phyloP scores from a whole-genome alignment of 2,113 vertebrate genomes.

The Nannospalax galili region DNA sequence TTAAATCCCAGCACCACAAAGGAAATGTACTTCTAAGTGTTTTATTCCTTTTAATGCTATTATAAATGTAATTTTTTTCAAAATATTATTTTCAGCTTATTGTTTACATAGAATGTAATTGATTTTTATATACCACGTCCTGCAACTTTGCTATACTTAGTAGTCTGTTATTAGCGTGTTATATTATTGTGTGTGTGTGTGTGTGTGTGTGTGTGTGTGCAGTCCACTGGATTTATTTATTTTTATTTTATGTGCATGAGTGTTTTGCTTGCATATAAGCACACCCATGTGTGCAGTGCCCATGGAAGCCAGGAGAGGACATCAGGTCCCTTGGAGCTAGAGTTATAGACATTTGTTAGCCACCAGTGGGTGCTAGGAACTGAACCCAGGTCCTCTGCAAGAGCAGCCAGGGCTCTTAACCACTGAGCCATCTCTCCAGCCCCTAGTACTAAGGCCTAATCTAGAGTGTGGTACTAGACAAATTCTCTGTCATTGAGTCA shows the following conservation, averaged over 20 bases:
- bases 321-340: too few species aligned
- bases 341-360: too few species aligned
- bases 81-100: not conserved
- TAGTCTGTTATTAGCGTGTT: not conserved
- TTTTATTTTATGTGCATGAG: too few species aligned
- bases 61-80: not conserved
- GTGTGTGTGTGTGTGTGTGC: not conserved
- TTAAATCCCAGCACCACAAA: not conserved
- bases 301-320: too few species aligned
- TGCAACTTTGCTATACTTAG: not conserved
- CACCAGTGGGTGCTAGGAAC: too few species aligned
- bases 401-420: too few species aligned
- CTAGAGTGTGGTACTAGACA: not conserved
- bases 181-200: not conserved
- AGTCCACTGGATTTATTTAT: too few species aligned
- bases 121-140: not conserved
- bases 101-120: not conserved
- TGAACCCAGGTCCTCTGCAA: too few species aligned
- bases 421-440: too few species aligned
- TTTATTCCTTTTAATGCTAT: not conserved
- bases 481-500: not conserved
- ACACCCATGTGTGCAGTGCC: too few species aligned
- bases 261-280: too few species aligned
- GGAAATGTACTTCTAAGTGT: not conserved
- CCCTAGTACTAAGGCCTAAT: not conserved